phyloP scores from a whole-genome alignment of 2,113 vertebrate species.

The Platysteira castanea region DNA sequence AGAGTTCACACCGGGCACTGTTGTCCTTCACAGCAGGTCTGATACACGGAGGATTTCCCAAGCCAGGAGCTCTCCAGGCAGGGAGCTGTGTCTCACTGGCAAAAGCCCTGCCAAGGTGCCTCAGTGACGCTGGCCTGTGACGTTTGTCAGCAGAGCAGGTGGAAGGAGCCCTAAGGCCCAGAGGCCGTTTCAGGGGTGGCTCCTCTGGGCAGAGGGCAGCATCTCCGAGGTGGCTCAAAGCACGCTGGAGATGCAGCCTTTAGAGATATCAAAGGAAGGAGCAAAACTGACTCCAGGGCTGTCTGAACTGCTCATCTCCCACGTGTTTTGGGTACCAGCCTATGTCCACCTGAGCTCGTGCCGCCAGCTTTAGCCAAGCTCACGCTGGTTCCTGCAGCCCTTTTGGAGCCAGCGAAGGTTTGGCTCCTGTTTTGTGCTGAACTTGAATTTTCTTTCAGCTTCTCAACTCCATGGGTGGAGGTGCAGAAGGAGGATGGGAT shows the following conservation, averaged over 20 bases:
- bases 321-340: fast-evolving
- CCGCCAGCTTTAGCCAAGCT: not conserved
- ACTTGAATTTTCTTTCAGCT: not conserved
- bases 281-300: not conserved
- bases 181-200: fast-evolving
- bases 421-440: not conserved
- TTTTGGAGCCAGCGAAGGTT: not conserved
- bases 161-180: not conserved
- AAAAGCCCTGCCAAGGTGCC: not conserved
- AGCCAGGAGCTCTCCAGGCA: not conserved
- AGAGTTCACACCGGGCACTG: not conserved
- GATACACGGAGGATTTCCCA: not conserved
- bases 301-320: not conserved
- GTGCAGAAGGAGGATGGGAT: not conserved
- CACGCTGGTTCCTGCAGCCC: not conserved
- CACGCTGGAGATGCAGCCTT: not conserved
- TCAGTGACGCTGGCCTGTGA: not conserved
- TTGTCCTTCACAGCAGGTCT: not conserved
- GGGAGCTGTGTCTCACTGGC: not conserved
- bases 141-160: not conserved
- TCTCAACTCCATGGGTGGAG: not conserved
- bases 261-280: not conserved
- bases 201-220: not conserved
- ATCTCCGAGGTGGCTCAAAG: not conserved
- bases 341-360: not conserved